Evolutionary conservation across 2,113 vertebrate species (phyloP).

Genomic region (Bos javanicus): DNA sequence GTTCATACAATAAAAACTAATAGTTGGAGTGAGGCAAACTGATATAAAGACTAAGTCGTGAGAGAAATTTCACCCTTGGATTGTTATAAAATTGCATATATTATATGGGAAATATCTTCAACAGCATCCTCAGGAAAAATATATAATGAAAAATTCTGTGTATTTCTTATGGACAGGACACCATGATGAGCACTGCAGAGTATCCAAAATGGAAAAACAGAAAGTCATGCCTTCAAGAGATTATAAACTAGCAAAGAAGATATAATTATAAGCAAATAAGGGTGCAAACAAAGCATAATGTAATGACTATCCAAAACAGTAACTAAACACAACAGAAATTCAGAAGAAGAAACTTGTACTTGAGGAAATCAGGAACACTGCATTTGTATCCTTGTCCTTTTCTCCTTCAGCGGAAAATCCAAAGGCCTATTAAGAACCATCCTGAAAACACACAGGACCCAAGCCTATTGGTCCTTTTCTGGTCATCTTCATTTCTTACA

Average conservation of each 20-base stretch:
- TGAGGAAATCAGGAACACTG: neutral
- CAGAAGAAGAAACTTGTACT: neutral
- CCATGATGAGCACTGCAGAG: neutral
- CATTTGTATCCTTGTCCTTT: neutral
- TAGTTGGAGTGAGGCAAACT: neutral
- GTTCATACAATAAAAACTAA: neutral
- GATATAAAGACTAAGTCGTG: neutral
- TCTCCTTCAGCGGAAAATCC: neutral
- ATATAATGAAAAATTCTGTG: neutral
- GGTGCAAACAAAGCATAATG: neutral
- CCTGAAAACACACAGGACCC: neutral
- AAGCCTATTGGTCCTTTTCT: neutral
- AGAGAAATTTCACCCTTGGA: neutral
- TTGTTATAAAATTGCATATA: neutral
- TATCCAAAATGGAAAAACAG: neutral
- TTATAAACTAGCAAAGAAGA: neutral
- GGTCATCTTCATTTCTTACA: neutral
- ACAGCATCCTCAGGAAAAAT: neutral
- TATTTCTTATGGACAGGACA: neutral
- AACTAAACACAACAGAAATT: neutral
- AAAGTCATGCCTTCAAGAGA: neutral
- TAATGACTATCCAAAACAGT: neutral
- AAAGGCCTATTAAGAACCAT: neutral
- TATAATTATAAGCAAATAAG: neutral
- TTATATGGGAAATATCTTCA: slow-evolving; percentile 10